phyloP scores from a whole-genome alignment of 2,888 invertebrate genomes.

The Diaprepes abbreviatus region DNA sequence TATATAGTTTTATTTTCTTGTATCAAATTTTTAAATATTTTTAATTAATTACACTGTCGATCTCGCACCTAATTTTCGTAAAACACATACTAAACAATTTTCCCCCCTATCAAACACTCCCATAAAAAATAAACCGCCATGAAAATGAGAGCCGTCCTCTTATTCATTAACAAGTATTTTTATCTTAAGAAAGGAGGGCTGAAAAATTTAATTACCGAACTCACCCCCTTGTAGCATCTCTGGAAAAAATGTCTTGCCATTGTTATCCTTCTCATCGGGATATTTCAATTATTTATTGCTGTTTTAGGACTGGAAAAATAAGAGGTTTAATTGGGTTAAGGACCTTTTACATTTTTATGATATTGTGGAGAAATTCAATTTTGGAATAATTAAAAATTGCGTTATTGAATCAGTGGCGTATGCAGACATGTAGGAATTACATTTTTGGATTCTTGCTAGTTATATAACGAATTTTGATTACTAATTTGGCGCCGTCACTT shows the following conservation, averaged over 20 bases:
- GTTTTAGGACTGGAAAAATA: slow-evolving; percentile 42
- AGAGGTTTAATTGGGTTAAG: slow-evolving; percentile 47
- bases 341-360: slow-evolving; percentile 32
- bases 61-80: neutral
- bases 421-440: too few species aligned
- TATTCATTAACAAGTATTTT: slow-evolving; percentile 47
- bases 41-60: too few species aligned
- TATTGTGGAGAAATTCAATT: slow-evolving; percentile 18
- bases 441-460: too few species aligned
- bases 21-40: too few species aligned
- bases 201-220: slow-evolving; percentile 45
- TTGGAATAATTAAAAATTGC: too few species aligned
- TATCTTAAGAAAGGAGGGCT: slow-evolving; percentile 36
- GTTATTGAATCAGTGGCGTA: too few species aligned
- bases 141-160: slow-evolving; percentile 45
- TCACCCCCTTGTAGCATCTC: slow-evolving; percentile 19
- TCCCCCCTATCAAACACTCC: slow-evolving; percentile 32
- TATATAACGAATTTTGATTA: too few species aligned
- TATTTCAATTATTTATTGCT: slow-evolving; percentile 50
- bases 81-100: neutral
- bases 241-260: slow-evolving; percentile 38
- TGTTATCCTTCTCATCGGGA: slow-evolving; percentile 47
- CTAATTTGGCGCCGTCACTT: too few species aligned
- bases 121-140: slow-evolving; percentile 43
- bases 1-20: too few species aligned